Evolutionary conservation across 2,797 vertebrate species (phyloP), one percentile per base, ranked within the genome.

Genomic region (Muscicapa comitata): DNA sequence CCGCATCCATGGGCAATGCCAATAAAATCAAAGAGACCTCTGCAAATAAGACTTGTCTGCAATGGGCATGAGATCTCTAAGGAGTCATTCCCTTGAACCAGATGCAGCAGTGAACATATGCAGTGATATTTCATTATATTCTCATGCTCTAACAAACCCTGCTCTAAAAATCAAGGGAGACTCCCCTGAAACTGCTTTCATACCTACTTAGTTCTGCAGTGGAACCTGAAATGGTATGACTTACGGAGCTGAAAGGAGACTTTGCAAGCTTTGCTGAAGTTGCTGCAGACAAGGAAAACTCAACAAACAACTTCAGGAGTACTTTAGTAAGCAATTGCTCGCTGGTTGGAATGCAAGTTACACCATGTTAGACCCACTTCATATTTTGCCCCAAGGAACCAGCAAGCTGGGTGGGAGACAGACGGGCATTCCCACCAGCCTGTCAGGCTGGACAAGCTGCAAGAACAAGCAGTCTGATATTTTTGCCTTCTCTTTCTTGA

Each of bases 221-320:
- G 25, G 55, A 88, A 78, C 61, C 31, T 59, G 61, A 90, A 75
- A 53, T 35, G 11, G 17, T 50, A n/a, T 11, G n/a, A 68, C 28
- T 73, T 78, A 45, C 9, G 61, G 72, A 91, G 72, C 58, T 95
- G 72, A 86, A 93, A 93, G 54, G 21, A 77, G 54, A 42, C 47
- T 78, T 77, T 75, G 40, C 17, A 72, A 93, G 59, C 74, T 92
- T 53, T 55, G 63, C 70, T 77, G 42, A 95, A 86, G 50, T 47
- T 91, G 31, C 75, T 96, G 83, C 70, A 94, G 86, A 94, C 62
- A 75, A 88, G 40, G 93, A 78, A 95, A 92, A 94, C 93, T 78
- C 92, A 91, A 90, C 85, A 71, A 91, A 90, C 85, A 93, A 20
- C 92, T 92, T 68, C 57, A 65, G 63, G 68, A 93, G 54, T 55